Evolutionary conservation across 2,113 vertebrate genomes (phyloP), one percentile per base, ranked within the genome.

Genomic region (Notarius lentiginosus): DNA sequence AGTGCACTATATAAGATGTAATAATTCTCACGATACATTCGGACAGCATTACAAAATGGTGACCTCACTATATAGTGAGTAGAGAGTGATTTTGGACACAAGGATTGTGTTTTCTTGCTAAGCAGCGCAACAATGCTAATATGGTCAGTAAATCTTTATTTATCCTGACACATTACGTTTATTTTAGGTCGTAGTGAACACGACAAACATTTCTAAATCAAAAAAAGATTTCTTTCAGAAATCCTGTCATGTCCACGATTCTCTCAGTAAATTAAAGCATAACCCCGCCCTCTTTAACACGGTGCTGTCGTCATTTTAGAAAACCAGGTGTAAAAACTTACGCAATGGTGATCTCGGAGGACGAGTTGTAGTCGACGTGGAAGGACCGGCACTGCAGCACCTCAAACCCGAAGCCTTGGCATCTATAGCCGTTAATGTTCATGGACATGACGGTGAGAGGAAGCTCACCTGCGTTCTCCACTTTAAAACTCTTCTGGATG

Each of bases 361-460:
- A 97, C 3, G 95, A 92, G 92, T 98, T 99, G 91, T 97, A 96
- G 88, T 95, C 95, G 79, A 99, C 90, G 77, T 93, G 96, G 91
- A 99, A 98, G 58, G 95, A 93, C 20, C 90, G 95, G 92, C 98
- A 99, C 83, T 98, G 96, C 76, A 98, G 94, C 60, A 99, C 97
- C 94, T 99, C 97, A 24, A 99, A 99, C 66, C 98, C 98, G 70
- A 97, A 99, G 18, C 97, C 98, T 91, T 99, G 97, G 91, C 98
- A 99, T 87, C 95, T 96, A 90, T 99, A 99, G 3, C 98, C 98
- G 90, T 96, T 99, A 89, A 99, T 98, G 90, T 96, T 99, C 97
- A 99, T 96, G 4, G 97, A 98, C n/a, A 96, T 95, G 91, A 99
- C 94, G 0, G 96, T 99, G 91, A 99, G 90, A 30, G 97, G 97